Base-by-base conservation (phyloP, 2,888 invertebrate genomes). In the Siphlonurus alternatus region DNA sequence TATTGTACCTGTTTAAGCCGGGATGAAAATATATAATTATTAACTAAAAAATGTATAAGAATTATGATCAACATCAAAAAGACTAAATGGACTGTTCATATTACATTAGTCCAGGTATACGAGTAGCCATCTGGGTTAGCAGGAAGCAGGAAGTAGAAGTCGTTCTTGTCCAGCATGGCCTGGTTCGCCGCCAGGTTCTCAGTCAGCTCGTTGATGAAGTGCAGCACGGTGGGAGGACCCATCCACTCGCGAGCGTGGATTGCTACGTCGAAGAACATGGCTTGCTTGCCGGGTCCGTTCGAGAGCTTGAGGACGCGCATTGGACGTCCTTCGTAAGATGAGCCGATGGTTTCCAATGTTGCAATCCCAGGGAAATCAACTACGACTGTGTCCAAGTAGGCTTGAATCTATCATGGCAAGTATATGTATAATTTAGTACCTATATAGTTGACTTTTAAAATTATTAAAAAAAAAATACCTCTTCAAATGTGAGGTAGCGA, bases 221-320 rank as follows among this genome's bases (percentile, higher is more conserved):
- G 7, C 15, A 56, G 56, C 7, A 5, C n/a, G 5, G n/a, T 20
- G 7, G 65, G 63, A 1, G 61, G 61, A 18, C 63, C 64, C 25
- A 65, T 63, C 65, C 65, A 79, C 70, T 80, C 79, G 51, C 79
- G 69, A 2, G 72, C 72, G 61, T 73, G 73, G 66, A 56, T 56
- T 71, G 72, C 75, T 69, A 73, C 80, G 67, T 81, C 80, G 20
- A 80, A 74, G 73, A 77, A 78, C 59, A 80, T 75, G n/a, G 74
- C 74, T 18, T 74, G 73, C 65, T 76, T 76, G 20, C 68, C 66
- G 61, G 68, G 69, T 61, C 70, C 70, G 23, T 68, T 69, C 1
- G 71, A 70, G 25, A 72, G 69, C 62, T 71, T 72, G 18, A 74
- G 67, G 66, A 65, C 82, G 19, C 70, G 70, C 7, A 74, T 65